A percentile compares a stretch with the other conserved stretches of the same genome.
phyloP scores from a whole-genome alignment of 37 sponge, comb jelly and placozoan species.

The Mnemiopsis leidyi region DNA sequence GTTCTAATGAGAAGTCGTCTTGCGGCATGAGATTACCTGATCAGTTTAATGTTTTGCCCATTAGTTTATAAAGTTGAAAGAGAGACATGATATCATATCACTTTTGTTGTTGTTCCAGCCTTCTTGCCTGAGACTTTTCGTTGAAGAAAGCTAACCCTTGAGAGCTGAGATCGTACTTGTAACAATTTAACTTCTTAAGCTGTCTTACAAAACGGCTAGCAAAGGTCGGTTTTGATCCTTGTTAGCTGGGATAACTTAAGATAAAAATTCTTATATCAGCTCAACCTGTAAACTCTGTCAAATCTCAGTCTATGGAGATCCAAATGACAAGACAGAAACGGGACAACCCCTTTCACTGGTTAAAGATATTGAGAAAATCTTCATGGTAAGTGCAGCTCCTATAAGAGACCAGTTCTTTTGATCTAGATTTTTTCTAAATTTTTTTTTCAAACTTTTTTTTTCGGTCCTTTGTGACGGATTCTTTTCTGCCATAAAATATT shows the following conservation, averaged over 20 bases:
- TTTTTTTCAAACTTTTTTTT: too few species aligned
- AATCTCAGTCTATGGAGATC: constrained; percentile 14
- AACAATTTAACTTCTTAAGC: not conserved
- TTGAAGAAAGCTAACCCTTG: too few species aligned
- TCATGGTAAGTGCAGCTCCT: constrained; percentile 38
- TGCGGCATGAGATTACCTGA: too few species aligned
- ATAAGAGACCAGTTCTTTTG: too few species aligned
- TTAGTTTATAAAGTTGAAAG: not conserved
- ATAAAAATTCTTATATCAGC: too few species aligned
- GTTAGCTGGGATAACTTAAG: too few species aligned
- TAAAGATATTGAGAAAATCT: constrained; percentile 26
- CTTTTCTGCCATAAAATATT: too few species aligned
- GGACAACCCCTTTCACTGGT: constrained; percentile 32
- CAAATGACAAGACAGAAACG: not conserved
- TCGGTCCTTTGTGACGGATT: too few species aligned
- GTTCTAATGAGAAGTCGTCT: not conserved
- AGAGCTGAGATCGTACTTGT: not conserved
- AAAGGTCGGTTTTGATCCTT: too few species aligned
- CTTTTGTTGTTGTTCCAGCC: not conserved
- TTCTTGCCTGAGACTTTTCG: not conserved
- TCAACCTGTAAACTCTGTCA: too few species aligned
- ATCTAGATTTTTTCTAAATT: too few species aligned
- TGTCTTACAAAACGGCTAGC: not conserved
- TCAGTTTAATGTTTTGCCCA: too few species aligned
- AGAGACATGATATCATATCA: not conserved